Percentiles rank a stretch among this genome's conserved stretches.
These are phyloP conservation scores for Cantharis lateralis DNA, from an alignment of 2,888 invertebrate species.

Conservation along the genomic window DNA sequence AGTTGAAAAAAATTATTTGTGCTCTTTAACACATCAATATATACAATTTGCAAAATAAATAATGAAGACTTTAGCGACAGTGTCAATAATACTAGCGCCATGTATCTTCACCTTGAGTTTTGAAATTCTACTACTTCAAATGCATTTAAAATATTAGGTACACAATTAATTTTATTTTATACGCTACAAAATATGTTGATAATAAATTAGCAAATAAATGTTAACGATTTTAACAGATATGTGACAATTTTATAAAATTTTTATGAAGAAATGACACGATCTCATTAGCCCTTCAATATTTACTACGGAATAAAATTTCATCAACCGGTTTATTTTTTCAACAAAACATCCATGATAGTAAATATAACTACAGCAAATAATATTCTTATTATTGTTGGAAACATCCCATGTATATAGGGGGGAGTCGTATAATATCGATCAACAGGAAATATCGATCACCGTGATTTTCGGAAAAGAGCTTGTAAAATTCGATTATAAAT, in stretches of 20 bases:
- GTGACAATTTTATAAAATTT: neutral
- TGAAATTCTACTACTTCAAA: neutral
- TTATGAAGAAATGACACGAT: neutral
- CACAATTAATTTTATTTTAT: neutral
- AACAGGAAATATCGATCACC: no score
- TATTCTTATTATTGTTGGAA: no score
- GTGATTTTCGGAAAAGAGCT: no score
- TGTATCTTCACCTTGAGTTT: constrained; percentile 1
- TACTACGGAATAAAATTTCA: neutral
- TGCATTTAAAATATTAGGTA: neutral
- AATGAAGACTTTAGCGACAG: neutral
- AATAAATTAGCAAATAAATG: constrained; percentile 4
- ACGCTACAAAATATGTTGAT: constrained; percentile 9
- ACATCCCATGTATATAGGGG: no score
- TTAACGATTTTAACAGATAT: neutral
- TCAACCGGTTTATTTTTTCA: neutral
- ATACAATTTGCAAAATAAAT: no score
- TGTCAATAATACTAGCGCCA: constrained; percentile 1
- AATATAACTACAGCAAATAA: no score
- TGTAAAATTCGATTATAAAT: no score
- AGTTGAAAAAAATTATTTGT: neutral
- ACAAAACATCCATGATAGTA: neutral
- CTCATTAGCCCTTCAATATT: neutral
- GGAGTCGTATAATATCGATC: no score
- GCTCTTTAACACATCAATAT: neutral